Conservation (phyloP, 2,113 vertebrate genomes). For the Probosciger aterrimus region DNA sequence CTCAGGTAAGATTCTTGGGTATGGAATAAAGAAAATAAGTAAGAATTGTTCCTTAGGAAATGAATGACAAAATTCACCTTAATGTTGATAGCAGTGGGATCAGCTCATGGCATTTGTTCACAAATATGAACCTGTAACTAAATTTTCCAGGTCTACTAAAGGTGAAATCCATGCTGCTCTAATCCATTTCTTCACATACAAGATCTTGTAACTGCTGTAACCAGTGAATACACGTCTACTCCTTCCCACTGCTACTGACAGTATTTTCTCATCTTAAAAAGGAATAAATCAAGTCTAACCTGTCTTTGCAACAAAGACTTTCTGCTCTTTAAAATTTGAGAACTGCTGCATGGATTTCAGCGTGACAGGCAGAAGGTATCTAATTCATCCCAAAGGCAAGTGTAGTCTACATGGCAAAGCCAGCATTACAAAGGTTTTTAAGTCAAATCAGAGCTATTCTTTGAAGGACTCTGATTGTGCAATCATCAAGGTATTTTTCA, state of each 20-base stretch:
- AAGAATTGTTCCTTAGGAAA: neutral
- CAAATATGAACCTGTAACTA: neutral
- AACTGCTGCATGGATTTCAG: conserved; percentile 9
- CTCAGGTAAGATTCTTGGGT: neutral
- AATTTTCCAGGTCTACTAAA: neutral
- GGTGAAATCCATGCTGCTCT: neutral
- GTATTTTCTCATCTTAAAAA: conserved; percentile 26
- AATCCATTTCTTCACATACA: neutral
- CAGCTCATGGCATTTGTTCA: neutral
- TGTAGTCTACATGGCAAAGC: neutral
- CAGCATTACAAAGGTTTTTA: neutral
- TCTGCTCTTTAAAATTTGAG: conserved; percentile 52
- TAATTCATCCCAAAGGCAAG: conserved; percentile 11
- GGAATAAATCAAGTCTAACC: conserved; percentile 49
- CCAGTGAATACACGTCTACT: neutral
- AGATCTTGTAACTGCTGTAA: neutral
- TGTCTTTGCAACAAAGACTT: conserved; percentile 49
- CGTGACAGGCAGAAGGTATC: neutral
- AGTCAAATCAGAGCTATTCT: conserved; percentile 38
- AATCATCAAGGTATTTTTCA: conserved; percentile 39
- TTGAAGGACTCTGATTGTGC: conserved; percentile 17
- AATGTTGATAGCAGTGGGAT: neutral
- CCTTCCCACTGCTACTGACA: conserved; percentile 17
- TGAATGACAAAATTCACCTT: neutral
- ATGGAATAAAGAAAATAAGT: neutral